Evolutionary conservation across 2,888 invertebrate species (phyloP), one percentile per base, ranked within the genome.

Genomic region (Teinopalpus imperialis): DNA sequence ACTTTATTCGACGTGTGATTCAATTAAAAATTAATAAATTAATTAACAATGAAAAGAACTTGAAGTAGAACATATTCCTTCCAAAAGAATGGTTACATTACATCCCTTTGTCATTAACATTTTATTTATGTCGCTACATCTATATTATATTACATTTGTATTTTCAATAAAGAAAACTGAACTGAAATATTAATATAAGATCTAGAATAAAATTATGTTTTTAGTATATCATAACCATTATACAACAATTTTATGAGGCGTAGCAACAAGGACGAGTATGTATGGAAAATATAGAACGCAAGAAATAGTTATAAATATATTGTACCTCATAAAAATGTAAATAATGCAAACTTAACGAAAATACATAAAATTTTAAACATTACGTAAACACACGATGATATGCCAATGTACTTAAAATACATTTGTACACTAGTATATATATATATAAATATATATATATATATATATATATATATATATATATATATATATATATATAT

Each of bases 151-250:
- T 68, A 78, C 56, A 57, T 51, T 49, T 49, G 51, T 53, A 49
- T 32, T 54, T 52, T 57, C 61, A 66, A 66, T 65, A n/a, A n/a
- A n/a, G n/a, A n/a, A n/a, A n/a, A n/a, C n/a, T n/a, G n/a, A n/a
- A n/a, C 69, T 61, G 65, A 74, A 69, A 63, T 75, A 66, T 57
- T 66, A 69, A 61, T 61, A 60, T 72, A 72, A 71, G 63, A 70
- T 57, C 55, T 71, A 71, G 66, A 71, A 65, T 74, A 69, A 59
- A 68, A 67, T 65, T 66, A 71, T 72, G 74, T 66, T 63, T 59
- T 81, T 75, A 74, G 74, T 75, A 76, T 73, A 53, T 73, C 73
- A 71, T 83, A 80, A 81, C 83, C 77, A 83, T 78, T 78, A 75
- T 74, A 82, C 78, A 85, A 85, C 81, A 83, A 77, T 69, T 67